Conservation (phyloP, 2,888 invertebrate genomes). For the Luperina nickerlii region DNA sequence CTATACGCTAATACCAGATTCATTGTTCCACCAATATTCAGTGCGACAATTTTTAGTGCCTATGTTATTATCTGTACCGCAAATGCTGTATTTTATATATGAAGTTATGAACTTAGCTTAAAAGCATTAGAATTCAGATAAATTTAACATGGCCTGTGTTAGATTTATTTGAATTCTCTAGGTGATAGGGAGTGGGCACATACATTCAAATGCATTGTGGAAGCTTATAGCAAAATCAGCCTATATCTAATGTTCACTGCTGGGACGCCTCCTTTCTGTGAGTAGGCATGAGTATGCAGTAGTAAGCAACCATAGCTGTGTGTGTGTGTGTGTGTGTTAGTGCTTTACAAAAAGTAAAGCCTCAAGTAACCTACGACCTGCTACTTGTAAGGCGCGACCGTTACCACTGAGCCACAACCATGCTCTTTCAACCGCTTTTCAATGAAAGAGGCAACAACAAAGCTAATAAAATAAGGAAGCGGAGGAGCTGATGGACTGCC, state of each 20-base stretch:
- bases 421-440: no score
- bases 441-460: background rate
- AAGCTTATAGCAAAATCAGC: background rate
- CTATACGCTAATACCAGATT: slow-evolving; percentile 46
- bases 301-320: no score
- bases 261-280: no score
- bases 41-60: slow-evolving; percentile 13
- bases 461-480: no score
- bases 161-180: background rate
- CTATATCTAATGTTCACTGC: background rate
- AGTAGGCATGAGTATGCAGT: no score
- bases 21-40: slow-evolving; percentile 48
- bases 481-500: background rate
- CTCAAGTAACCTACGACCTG: no score
- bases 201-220: background rate
- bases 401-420: no score
- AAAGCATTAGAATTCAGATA: background rate
- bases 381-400: no score
- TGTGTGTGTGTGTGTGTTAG: no score
- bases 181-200: background rate
- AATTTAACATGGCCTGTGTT: background rate
- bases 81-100: background rate
- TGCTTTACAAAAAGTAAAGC: no score
- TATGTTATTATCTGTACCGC: background rate
- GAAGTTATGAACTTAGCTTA: background rate